phyloP scores from a whole-genome alignment of 2,888 invertebrate species.

The Cephus runcator region DNA sequence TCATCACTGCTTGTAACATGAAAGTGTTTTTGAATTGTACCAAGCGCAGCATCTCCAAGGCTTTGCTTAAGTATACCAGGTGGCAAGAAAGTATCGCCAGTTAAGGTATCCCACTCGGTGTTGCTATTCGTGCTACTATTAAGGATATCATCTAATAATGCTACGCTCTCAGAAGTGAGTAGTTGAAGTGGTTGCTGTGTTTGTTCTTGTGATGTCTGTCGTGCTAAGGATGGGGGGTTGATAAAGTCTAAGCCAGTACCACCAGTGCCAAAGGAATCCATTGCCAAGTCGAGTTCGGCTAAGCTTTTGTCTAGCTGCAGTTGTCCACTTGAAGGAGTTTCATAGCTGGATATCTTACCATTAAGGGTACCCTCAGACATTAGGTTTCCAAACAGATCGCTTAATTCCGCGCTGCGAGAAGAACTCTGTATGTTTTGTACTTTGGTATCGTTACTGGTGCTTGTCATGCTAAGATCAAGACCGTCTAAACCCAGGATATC shows the following conservation, averaged over 20 bases:
- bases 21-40: constrained; percentile 14
- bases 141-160: constrained; percentile 53
- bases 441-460: constrained; percentile 19
- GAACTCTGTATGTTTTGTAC: constrained; percentile 8
- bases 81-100: constrained; percentile 56
- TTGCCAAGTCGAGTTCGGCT: constrained; percentile 40
- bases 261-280: constrained; percentile 46
- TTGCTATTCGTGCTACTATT: constrained; percentile 34
- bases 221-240: constrained; percentile 28
- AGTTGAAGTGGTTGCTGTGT: constrained; percentile 43
- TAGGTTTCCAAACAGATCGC: constrained; percentile 46
- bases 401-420: constrained; percentile 36
- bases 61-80: constrained; percentile 59
- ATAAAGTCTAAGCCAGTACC: constrained; percentile 38
- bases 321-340: not conserved
- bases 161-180: constrained; percentile 51
- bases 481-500: constrained; percentile 26
- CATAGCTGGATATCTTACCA: not conserved
- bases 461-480: constrained; percentile 24
- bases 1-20: constrained; percentile 20
- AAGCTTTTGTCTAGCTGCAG: constrained; percentile 41
- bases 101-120: constrained; percentile 49
- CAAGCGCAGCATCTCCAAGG: constrained; percentile 49
- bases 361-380: not conserved
- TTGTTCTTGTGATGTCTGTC: constrained; percentile 23